These are phyloP conservation scores for Schizothorax lantsangensis DNA, from an alignment of 2,797 vertebrate species.

Conservation along the genomic window DNA sequence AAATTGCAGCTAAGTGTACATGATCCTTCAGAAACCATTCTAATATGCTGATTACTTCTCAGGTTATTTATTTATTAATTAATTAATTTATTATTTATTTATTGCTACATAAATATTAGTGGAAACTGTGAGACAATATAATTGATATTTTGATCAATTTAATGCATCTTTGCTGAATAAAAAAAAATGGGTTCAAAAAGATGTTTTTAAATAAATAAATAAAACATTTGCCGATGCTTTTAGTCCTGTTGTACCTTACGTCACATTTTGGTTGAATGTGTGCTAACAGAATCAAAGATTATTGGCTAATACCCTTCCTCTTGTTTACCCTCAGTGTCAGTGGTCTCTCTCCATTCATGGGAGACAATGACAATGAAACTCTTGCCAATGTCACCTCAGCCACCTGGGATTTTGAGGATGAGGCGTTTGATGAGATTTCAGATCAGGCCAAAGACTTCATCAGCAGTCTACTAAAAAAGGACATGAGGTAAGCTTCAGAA, in stretches of 20 bases:
- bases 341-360: slow-evolving; percentile 99
- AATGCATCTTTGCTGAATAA: not conserved
- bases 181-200: not conserved
- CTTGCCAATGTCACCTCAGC: slow-evolving; percentile 96
- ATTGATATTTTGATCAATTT: not conserved
- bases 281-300: not conserved
- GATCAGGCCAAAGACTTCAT: slow-evolving; percentile 97
- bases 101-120: not conserved
- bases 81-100: not conserved
- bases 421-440: slow-evolving; percentile 97
- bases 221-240: not conserved
- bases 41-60: not conserved
- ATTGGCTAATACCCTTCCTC: not conserved
- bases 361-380: slow-evolving; percentile 97
- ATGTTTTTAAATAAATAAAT: not conserved
- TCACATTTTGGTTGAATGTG: slow-evolving; percentile 4
- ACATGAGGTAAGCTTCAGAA: slow-evolving; percentile 84
- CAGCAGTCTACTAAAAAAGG: slow-evolving; percentile 93
- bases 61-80: not conserved
- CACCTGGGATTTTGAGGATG: slow-evolving; percentile 98
- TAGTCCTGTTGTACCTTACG: not conserved
- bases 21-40: not conserved
- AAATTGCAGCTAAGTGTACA: not conserved
- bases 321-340: slow-evolving; percentile 83
- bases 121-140: not conserved